Conservation (phyloP, 2,888 invertebrate genomes). For the Trypoxylon attenuatum region DNA sequence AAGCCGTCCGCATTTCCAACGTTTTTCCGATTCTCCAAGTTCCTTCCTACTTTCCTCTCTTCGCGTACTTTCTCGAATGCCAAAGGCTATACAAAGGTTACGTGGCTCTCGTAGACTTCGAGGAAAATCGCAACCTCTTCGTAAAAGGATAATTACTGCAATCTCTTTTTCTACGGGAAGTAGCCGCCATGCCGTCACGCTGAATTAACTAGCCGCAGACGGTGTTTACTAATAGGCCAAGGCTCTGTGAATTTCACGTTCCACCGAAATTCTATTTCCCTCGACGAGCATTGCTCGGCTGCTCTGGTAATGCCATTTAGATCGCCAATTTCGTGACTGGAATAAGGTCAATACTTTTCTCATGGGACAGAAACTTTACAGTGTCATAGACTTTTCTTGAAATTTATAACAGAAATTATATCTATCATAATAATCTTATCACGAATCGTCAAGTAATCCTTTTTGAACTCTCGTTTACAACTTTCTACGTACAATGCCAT, state of each 20-base stretch:
- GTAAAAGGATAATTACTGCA: slow-evolving; percentile 47
- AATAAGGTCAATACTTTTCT: too few relatives aligned
- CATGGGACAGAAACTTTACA: too few relatives aligned
- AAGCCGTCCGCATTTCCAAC: background rate
- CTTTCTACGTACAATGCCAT: too few relatives aligned
- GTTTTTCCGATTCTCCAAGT: background rate
- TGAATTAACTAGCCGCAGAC: slow-evolving; percentile 19
- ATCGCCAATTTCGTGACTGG: too few relatives aligned
- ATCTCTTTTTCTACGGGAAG: slow-evolving; percentile 37
- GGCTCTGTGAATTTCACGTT: slow-evolving; percentile 20
- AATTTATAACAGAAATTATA: too few relatives aligned
- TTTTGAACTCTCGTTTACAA: too few relatives aligned
- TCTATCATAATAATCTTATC: too few relatives aligned
- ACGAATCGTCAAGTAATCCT: too few relatives aligned
- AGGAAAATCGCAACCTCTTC: slow-evolving; percentile 32
- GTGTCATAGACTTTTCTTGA: too few relatives aligned
- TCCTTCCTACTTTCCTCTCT: background rate
- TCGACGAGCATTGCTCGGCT: slow-evolving; percentile 6
- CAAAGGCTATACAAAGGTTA: slow-evolving; percentile 10
- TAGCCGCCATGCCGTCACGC: slow-evolving; percentile 27
- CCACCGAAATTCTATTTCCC: background rate
- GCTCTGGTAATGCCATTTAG: slow-evolving; percentile 1
- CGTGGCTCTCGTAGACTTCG: slow-evolving; percentile 7
- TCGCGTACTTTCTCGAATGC: slow-evolving; percentile 4
- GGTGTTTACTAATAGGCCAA: slow-evolving; percentile 30